phyloP scores from a whole-genome alignment of 2,888 invertebrate genomes.

The Drosophila austrosaltans region DNA sequence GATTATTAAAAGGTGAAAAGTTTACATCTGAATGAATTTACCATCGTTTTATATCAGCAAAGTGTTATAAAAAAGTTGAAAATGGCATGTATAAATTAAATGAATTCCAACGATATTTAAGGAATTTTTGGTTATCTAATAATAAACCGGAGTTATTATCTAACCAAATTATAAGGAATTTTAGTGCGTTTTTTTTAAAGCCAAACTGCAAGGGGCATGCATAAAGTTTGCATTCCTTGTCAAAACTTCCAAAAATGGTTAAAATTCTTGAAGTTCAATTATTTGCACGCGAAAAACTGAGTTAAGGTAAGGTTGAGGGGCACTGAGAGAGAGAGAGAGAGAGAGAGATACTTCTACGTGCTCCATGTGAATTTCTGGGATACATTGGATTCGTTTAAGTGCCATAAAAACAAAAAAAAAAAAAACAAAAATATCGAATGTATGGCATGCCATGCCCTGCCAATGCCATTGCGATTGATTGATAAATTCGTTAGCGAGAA shows the following conservation, averaged over 20 bases:
- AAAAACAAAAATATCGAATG: conserved; percentile 20
- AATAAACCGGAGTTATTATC: no score
- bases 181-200: no score
- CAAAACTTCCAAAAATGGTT: neutral
- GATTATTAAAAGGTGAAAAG: neutral
- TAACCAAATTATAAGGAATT: neutral
- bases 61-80: no score
- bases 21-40: neutral
- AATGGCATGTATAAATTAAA: no score
- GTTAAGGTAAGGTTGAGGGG: neutral
- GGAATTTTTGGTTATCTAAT: no score
- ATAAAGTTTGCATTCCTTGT: neutral
- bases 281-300: neutral
- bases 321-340: conserved; percentile 4
- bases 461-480: conserved; percentile 56
- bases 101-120: no score
- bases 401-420: conserved; percentile 6
- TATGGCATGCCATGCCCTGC: conserved; percentile 3
- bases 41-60: neutral
- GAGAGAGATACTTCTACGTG: conserved; percentile 12
- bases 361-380: conserved; percentile 2
- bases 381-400: neutral
- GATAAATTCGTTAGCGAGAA: conserved; percentile 73
- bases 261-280: conserved; percentile 1
- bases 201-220: no score